Evolutionary conservation across 2,797 vertebrate species (phyloP).

Genomic region (Uromys caudimaculatus): DNA sequence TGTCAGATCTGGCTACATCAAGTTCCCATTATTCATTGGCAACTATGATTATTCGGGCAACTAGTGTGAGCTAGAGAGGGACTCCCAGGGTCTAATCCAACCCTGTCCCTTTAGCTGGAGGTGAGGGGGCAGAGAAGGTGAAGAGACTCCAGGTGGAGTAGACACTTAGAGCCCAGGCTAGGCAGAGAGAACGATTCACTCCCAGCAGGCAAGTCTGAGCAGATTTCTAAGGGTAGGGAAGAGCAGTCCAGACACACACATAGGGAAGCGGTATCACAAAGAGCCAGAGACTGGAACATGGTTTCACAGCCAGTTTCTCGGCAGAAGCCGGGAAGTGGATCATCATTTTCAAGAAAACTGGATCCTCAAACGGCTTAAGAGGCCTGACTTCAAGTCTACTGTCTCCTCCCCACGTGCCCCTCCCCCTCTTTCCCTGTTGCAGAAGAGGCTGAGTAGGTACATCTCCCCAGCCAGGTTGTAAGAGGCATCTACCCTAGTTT

Average conservation of each 20-base stretch:
- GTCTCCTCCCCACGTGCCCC: background rate
- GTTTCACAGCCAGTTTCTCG: background rate
- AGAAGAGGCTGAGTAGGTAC: background rate
- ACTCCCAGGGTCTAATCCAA: too few relatives aligned
- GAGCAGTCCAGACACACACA: background rate
- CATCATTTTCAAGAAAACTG: background rate
- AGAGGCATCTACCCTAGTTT: background rate
- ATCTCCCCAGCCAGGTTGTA: background rate
- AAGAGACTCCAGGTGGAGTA: background rate
- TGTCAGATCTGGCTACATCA: background rate
- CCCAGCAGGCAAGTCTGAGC: rapidly evolving
- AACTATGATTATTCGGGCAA: background rate
- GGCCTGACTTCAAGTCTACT: background rate
- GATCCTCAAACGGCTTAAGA: background rate
- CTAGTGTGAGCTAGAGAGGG: background rate
- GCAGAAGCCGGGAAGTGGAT: background rate
- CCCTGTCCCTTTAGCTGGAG: rapidly evolving
- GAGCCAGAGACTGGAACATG: background rate
- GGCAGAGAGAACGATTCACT: background rate
- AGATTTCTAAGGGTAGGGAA: background rate
- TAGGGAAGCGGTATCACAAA: rapidly evolving
- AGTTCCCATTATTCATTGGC: background rate
- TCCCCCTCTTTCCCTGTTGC: background rate
- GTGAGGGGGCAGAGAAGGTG: background rate
- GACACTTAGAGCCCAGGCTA: background rate